A percentile compares a stretch with the other conserved stretches of the same genome.
Evolutionary conservation across 2,797 vertebrate species (phyloP).

Genomic region (Hephaestus fuliginosus): DNA sequence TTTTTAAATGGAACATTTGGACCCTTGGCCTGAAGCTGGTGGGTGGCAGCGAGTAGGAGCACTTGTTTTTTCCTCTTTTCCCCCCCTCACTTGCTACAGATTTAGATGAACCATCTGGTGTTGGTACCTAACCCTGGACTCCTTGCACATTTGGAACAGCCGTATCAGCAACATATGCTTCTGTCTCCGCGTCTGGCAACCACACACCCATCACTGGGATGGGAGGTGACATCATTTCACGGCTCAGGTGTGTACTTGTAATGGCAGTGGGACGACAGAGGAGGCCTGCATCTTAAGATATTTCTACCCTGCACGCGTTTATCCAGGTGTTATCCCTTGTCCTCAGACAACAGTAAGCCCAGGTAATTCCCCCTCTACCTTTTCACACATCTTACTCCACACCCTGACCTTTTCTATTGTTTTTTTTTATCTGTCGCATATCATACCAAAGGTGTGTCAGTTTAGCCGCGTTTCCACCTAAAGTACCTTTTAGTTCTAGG

Average conservation of each 20-base stretch:
- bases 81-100: constrained; percentile 55
- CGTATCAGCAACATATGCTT: constrained; percentile 81
- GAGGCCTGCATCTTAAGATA: constrained; percentile 32
- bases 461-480: too few species aligned
- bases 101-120: constrained; percentile 83
- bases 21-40: constrained; percentile 60
- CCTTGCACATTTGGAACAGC: constrained; percentile 77
- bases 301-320: constrained; percentile 14
- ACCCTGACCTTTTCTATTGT: constrained; percentile 6
- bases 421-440: constrained; percentile 1
- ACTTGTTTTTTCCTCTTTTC: constrained; percentile 54
- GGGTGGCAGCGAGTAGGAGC: constrained; percentile 52
- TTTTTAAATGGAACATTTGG: constrained; percentile 71
- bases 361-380: constrained; percentile 9
- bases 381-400: background rate
- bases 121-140: constrained; percentile 66
- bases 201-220: constrained; percentile 62
- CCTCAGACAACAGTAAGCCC: constrained; percentile 5
- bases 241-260: constrained; percentile 68
- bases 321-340: constrained; percentile 27
- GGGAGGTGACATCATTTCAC: constrained; percentile 72
- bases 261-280: constrained; percentile 28
- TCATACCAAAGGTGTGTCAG: background rate
- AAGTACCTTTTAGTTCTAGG: too few species aligned
- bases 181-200: constrained; percentile 76